Percentiles rank a stretch among this genome's conserved stretches.
Conservation (phyloP, 2,797 vertebrate species). For the Peromyscus melanophrys region DNA sequence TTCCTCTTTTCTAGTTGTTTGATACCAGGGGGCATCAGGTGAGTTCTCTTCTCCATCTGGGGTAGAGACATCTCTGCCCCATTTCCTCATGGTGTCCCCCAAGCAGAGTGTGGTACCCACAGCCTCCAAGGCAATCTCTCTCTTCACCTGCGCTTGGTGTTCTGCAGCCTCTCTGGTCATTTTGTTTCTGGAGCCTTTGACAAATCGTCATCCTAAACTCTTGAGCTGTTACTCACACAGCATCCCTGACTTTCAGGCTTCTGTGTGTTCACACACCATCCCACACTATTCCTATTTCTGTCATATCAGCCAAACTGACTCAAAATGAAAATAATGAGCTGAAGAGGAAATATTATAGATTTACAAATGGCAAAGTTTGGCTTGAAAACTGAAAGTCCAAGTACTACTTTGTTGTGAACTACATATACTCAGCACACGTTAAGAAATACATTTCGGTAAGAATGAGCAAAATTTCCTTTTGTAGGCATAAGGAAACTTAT, state of each 20-base stretch:
- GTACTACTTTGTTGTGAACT: background rate
- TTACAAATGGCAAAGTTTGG: conserved; percentile 63
- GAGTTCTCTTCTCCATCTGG: background rate
- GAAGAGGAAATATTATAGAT: background rate
- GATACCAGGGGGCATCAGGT: background rate
- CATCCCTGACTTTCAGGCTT: conserved; percentile 43
- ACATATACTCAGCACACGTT: rapidly evolving
- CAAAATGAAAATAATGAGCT: conserved; percentile 59
- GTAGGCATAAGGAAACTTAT: background rate
- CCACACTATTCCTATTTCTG: background rate
- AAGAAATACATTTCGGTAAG: background rate
- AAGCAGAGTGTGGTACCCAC: background rate
- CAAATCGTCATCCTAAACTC: conserved; percentile 58
- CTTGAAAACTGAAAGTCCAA: background rate
- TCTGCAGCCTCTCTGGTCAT: conserved; percentile 23
- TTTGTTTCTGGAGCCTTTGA: conserved; percentile 54
- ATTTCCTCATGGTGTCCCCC: background rate
- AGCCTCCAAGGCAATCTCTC: background rate
- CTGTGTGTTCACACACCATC: conserved; percentile 33
- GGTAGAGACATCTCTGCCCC: background rate
- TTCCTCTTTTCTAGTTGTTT: background rate
- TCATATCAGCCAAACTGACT: conserved; percentile 63
- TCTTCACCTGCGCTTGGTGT: conserved; percentile 32
- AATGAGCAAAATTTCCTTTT: conserved; percentile 43
- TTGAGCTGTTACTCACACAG: background rate